Conservation (phyloP, 2,888 invertebrate species). For the Oxytorus armatus region DNA sequence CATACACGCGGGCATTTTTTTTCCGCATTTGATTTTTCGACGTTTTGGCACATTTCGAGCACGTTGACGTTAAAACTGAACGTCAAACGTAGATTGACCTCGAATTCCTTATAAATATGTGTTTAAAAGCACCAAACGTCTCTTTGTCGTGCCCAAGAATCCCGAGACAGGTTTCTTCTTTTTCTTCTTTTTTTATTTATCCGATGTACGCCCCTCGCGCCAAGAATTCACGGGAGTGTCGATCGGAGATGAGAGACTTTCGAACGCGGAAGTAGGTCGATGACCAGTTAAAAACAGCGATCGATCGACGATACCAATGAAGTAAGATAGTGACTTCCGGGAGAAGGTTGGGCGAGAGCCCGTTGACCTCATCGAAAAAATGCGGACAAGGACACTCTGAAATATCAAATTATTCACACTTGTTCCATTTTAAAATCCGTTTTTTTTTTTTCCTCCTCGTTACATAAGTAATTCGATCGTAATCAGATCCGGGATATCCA, state of each 20-base stretch:
- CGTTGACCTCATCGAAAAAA: constrained; percentile 69
- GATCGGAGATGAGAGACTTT: constrained; percentile 32
- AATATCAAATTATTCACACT: constrained; percentile 6
- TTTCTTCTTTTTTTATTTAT: too few relatives aligned
- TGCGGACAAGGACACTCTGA: constrained; percentile 71
- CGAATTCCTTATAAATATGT: too few relatives aligned
- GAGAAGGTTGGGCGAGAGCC: constrained; percentile 2
- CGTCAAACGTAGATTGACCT: too few relatives aligned
- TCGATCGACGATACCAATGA: constrained; percentile 36
- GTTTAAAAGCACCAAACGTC: too few relatives aligned
- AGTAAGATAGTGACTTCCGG: constrained; percentile 46
- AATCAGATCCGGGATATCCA: background rate
- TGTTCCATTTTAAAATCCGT: constrained; percentile 3
- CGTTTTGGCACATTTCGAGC: too few relatives aligned
- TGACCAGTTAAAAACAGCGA: constrained; percentile 45
- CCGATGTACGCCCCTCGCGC: too few relatives aligned
- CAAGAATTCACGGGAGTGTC: too few relatives aligned
- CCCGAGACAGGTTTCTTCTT: too few relatives aligned
- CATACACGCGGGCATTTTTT: too few relatives aligned
- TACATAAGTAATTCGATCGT: constrained; percentile 15
- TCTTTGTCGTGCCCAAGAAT: too few relatives aligned
- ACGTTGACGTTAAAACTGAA: too few relatives aligned
- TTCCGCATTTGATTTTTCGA: too few relatives aligned
- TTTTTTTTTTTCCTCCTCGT: background rate
- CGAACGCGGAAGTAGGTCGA: constrained; percentile 65